A percentile compares a stretch with the other conserved stretches of the same genome.
These are phyloP conservation scores for Silurus asotus DNA, from an alignment of 2,113 vertebrate species.

Conservation along the genomic window DNA sequence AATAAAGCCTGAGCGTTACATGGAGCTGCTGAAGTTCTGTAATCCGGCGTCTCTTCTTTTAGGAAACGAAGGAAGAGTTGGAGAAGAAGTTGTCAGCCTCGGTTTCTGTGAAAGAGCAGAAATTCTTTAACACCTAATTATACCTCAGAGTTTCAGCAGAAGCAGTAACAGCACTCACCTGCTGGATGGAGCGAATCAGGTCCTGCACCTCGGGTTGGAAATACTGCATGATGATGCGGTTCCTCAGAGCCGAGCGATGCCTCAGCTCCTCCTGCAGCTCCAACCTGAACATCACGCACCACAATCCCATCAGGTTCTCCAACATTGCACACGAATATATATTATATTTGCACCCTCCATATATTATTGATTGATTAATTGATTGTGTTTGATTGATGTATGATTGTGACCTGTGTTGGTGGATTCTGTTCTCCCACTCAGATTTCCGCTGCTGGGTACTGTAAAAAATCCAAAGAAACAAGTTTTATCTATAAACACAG, in stretches of 20 bases:
- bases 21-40: background rate
- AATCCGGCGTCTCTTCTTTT: slow-evolving; percentile 45
- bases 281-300: slow-evolving; percentile 64
- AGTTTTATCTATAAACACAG: background rate
- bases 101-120: slow-evolving; percentile 54
- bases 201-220: slow-evolving; percentile 78
- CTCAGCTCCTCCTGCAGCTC: slow-evolving; percentile 70
- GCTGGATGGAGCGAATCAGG: slow-evolving; percentile 60
- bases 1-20: background rate
- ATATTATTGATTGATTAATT: too few relatives aligned
- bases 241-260: slow-evolving; percentile 69
- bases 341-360: too few relatives aligned
- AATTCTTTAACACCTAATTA: background rate
- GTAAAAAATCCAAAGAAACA: background rate
- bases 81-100: slow-evolving; percentile 68
- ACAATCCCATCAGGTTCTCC: background rate
- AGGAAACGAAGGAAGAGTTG: slow-evolving; percentile 66
- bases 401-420: slow-evolving; percentile 62
- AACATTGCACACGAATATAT: too few relatives aligned
- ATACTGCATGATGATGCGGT: slow-evolving; percentile 73
- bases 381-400: too few relatives aligned
- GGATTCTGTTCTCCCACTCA: slow-evolving; percentile 72
- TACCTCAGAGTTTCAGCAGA: too few relatives aligned
- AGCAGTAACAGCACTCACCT: slow-evolving; percentile 41
- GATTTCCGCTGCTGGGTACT: slow-evolving; percentile 58